These are phyloP conservation scores for Petrophora chlorosata DNA, from an alignment of 2,888 invertebrate genomes.

Conservation along the genomic window DNA sequence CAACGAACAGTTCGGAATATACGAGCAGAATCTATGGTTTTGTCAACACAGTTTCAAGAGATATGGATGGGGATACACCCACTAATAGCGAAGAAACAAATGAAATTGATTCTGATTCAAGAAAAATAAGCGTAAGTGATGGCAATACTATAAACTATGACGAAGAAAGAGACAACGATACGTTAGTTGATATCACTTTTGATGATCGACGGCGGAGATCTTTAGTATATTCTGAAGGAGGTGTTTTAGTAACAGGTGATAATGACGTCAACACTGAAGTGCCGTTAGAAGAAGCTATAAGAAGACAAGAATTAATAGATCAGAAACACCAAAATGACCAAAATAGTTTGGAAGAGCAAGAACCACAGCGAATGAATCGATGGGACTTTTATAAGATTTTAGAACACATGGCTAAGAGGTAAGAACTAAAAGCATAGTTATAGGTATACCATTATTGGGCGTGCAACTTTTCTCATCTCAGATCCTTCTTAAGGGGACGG, in stretches of 20 bases:
- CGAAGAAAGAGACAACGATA: conserved; percentile 55
- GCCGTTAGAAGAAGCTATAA: conserved; percentile 74
- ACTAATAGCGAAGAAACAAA: conserved; percentile 40
- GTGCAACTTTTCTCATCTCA: too few relatives aligned
- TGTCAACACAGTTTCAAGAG: conserved; percentile 68
- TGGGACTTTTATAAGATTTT: conserved; percentile 88
- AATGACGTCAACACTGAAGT: conserved; percentile 53
- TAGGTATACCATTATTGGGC: neutral
- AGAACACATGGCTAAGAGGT: conserved; percentile 84
- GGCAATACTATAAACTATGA: conserved; percentile 35
- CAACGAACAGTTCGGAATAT: conserved; percentile 85
- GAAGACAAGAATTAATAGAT: conserved; percentile 77
- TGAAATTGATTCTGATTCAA: conserved; percentile 42
- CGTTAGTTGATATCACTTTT: conserved; percentile 72
- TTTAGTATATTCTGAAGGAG: conserved; percentile 67
- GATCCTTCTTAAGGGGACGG: too few relatives aligned
- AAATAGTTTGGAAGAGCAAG: conserved; percentile 54
- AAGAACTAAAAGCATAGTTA: conserved; percentile 22
- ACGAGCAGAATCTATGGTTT: conserved; percentile 79
- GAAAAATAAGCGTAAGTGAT: conserved; percentile 41
- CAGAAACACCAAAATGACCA: too few relatives aligned
- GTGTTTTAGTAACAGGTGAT: conserved; percentile 45
- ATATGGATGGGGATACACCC: conserved; percentile 57
- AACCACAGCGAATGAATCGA: conserved; percentile 76
- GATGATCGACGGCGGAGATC: conserved; percentile 63